These are phyloP conservation scores for Tenthredo distinguenda DNA, from an alignment of 2,888 invertebrate species.

Conservation along the genomic window DNA sequence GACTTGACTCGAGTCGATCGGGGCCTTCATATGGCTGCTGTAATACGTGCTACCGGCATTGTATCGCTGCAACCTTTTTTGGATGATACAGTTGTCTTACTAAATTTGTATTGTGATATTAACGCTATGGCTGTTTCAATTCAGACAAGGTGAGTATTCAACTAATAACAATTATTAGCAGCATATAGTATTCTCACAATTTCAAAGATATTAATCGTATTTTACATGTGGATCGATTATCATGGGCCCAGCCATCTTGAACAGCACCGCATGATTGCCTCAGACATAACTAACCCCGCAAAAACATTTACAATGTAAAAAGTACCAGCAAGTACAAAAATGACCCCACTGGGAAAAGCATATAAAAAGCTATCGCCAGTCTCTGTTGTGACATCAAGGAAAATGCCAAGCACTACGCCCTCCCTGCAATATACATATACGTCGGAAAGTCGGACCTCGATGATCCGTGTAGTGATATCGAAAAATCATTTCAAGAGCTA, in stretches of 20 bases:
- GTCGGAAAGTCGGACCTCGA: too few species aligned
- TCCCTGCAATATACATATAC: too few species aligned
- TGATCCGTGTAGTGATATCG: too few species aligned
- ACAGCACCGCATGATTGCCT: neutral
- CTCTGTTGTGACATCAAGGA: too few species aligned
- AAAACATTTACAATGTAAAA: too few species aligned
- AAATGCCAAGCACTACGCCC: too few species aligned
- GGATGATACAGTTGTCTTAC: neutral
- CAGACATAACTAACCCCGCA: neutral
- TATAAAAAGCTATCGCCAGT: too few species aligned
- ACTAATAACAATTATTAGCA: neutral
- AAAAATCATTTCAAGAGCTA: too few species aligned
- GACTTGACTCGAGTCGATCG: neutral
- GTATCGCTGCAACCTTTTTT: neutral
- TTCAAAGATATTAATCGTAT: neutral
- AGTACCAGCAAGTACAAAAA: too few species aligned
- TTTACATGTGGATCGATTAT: neutral
- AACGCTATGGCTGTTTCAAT: neutral
- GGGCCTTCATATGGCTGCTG: neutral
- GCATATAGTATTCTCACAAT: neutral
- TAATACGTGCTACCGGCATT: neutral
- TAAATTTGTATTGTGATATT: neutral
- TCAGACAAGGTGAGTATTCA: neutral
- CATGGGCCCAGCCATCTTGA: neutral
- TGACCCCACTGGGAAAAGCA: too few species aligned